Percentiles rank a stretch among this genome's conserved stretches.
Conservation (phyloP, 2,113 vertebrate genomes). For the Blennius ocellaris region DNA sequence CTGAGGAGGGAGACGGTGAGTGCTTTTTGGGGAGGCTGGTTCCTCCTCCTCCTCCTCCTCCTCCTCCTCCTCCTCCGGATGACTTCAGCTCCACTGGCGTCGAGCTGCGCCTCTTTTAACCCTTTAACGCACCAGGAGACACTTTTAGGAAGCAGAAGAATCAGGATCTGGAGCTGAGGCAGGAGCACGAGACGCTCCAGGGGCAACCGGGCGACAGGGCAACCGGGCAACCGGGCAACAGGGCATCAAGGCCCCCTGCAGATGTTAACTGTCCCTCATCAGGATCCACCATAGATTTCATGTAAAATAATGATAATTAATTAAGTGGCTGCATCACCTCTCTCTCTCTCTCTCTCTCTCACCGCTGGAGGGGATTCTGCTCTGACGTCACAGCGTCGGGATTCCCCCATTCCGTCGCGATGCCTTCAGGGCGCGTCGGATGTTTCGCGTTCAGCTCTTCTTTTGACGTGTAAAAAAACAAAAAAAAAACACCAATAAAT, state of each 20-base stretch:
- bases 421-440: slow-evolving; percentile 48
- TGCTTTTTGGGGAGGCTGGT: slow-evolving; percentile 49
- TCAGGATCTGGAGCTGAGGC: too few species aligned
- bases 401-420: slow-evolving; percentile 64
- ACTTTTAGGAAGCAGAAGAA: not conserved
- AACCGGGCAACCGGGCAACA: too few species aligned
- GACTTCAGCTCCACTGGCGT: slow-evolving; percentile 71
- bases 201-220: too few species aligned
- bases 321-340: too few species aligned
- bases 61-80: slow-evolving; percentile 69
- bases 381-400: slow-evolving; percentile 66
- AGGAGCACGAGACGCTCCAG: too few species aligned
- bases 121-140: slow-evolving; percentile 60
- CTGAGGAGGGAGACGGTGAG: not conserved
- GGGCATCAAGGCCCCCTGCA: too few species aligned
- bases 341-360: too few species aligned
- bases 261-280: too few species aligned
- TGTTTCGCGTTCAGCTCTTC: not conserved
- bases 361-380: slow-evolving; percentile 62
- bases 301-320: too few species aligned
- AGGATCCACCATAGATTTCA: too few species aligned
- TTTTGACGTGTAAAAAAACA: too few species aligned
- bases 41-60: slow-evolving; percentile 50
- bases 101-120: slow-evolving; percentile 81
- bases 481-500: too few species aligned